Percentiles rank a stretch among this genome's conserved stretches.
phyloP scores from a whole-genome alignment of 2,113 vertebrate species.

The Aix galericulata region DNA sequence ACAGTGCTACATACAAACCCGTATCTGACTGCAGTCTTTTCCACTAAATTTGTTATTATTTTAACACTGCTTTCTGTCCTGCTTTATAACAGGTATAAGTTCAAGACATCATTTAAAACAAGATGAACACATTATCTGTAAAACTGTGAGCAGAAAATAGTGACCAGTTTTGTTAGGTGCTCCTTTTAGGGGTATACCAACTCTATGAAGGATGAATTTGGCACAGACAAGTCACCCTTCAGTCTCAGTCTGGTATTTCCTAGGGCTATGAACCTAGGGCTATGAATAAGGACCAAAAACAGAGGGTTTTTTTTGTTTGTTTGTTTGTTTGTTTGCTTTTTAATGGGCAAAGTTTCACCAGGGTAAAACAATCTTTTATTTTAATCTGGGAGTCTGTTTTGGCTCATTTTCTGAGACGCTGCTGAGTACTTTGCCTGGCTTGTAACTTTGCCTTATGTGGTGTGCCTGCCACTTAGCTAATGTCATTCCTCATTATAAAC shows the following conservation, averaged over 20 bases:
- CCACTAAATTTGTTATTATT: neutral
- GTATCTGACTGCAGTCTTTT: neutral
- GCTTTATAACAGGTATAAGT: neutral
- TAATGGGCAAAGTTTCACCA: neutral
- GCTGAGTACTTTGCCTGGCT: neutral
- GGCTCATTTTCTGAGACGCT: neutral
- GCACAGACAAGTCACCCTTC: neutral
- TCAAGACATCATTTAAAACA: neutral
- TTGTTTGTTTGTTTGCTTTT: no score
- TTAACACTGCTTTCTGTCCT: neutral
- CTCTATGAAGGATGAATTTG: neutral
- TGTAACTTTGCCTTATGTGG: neutral
- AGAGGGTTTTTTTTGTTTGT: neutral
- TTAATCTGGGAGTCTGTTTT: neutral
- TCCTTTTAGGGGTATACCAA: neutral
- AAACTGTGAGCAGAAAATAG: neutral
- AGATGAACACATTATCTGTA: neutral
- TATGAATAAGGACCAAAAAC: neutral
- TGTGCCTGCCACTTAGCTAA: neutral
- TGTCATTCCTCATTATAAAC: neutral
- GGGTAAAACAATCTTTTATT: neutral
- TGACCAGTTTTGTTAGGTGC: neutral
- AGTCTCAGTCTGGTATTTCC: neutral
- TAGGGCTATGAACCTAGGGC: neutral
- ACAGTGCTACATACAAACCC: accelerated